Evolutionary conservation across 2,113 vertebrate species (phyloP), one percentile per base, ranked within the genome.

Genomic region (Oostethus manadensis): DNA sequence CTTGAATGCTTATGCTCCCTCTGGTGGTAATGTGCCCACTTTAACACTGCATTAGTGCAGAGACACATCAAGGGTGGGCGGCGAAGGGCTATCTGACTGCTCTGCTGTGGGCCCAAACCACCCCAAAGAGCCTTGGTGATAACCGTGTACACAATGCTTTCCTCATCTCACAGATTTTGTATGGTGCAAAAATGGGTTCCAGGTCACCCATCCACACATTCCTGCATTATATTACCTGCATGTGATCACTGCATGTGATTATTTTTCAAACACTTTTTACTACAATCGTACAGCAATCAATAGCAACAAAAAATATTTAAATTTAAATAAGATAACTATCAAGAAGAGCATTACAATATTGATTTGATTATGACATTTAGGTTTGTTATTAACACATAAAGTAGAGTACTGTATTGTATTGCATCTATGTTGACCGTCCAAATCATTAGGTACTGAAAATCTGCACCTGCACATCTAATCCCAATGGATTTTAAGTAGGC

Each of bases 1-100:
- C 86, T 88, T 86, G 87, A 88, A 88, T 84, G 82, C 86, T 88
- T 85, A 87, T 90, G 87, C 89, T 91, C 90, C 88, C 90, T 91
- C 89, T 90, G 88, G 88, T 91, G 89, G 89, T 88, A 89, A 88
- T 87, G 79, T 85, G 79, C 83, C 84, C 85, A 81, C 84, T 89
- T 88, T 88, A 89, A 87, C 84, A 83, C 84, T 77, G 83, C 85
- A 87, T 84, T 89, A 86, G 79, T 69, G 72, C 80, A 83, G 74
- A 80, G 70, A 71, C 74, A 70, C 77, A 65, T 16, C 40, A 67
- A 71, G 66, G 78, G 21, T 6, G 17, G 13, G 57, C 14, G 23
- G 23, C 22, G 10, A 22, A 21, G 76, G 76, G 79, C 79, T 72
- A 73, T 56, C 68, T 82, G 80, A 69, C 73, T 83, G 73, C 77